A percentile compares a stretch with the other conserved stretches of the same genome.
Conservation (phyloP, 2,797 vertebrate species). For the Catamblyrhynchus diadema region DNA sequence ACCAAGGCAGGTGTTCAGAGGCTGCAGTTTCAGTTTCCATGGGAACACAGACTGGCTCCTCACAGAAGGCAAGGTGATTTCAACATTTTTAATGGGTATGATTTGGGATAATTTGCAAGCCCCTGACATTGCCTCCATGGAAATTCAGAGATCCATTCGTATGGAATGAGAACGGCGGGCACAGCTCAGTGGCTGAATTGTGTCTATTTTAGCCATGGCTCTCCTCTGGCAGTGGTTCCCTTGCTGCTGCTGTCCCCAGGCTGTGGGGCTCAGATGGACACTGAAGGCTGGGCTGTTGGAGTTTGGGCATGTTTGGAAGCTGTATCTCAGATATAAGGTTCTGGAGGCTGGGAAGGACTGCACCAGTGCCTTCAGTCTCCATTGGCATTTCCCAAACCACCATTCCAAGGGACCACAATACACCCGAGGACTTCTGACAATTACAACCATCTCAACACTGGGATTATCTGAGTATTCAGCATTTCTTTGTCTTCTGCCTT, state of each 20-base stretch:
- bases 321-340: fast-evolving
- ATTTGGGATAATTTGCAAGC: not conserved
- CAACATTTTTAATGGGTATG: not conserved
- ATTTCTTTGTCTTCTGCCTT: not conserved
- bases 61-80: not conserved
- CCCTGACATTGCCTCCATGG: not conserved
- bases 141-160: fast-evolving
- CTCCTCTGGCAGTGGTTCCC: not conserved
- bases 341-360: not conserved
- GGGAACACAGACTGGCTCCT: not conserved
- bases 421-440: not conserved
- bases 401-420: not conserved
- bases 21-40: not conserved
- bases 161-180: not conserved
- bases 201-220: fast-evolving
- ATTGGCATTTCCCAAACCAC: not conserved
- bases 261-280: not conserved
- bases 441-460: not conserved
- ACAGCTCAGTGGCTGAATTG: not conserved
- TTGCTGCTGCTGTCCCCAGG: not conserved
- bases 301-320: not conserved
- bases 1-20: fast-evolving
- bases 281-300: not conserved
- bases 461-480: not conserved
- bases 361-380: not conserved